Base-by-base conservation (phyloP, 2,797 vertebrate species). In the Trematomus bernacchii region DNA sequence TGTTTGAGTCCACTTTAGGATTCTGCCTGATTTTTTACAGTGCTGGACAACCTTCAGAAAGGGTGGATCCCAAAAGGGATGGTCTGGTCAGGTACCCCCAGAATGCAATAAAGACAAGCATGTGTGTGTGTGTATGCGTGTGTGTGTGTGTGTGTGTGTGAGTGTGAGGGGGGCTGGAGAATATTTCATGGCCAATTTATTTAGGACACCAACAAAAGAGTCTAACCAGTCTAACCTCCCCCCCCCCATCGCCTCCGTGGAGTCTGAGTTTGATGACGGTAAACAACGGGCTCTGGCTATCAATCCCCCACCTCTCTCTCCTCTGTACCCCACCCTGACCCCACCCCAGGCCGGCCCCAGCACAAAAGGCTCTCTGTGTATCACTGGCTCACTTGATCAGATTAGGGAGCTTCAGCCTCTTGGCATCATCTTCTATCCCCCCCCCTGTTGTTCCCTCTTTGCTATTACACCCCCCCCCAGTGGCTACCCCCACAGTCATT, bases 301-400 rank as follows among this genome's bases (percentile, higher is more conserved):
- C 66, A 55, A 14, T 52, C 71, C 43, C 43, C 46, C 30, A 6
- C 0, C 33, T 37, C 33, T 37, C 43, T 15, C 44, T 40, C 5
- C 6, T 5, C 13, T 4, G 16, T 46, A 21, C 73, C 58, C 58
- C 59, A 40, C n/a, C n/a, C n/a, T n/a, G 51, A 71, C 77, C 61
- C 66, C 62, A 42, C 64, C 75, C 66, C 44, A 16, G 51, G 53
- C 70, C 50, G 69, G 52, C 66, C 54, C 47, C 54, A 4, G 55
- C 48, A 86, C 88, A 89, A 91, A 86, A 83, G 84, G 63, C 67
- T 43, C 67, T 88, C 75, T 87, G 86, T 89, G 83, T 89, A 86
- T 92, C 82, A 79, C 47, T 72, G 75, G 53, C 71, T 73, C 67
- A 81, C 82, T 88, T 79, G 77, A 89, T 90, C 87, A 89, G 88